Base-by-base conservation (phyloP, 1,140 invertebrate species). In the Chrysomallon squamiferum region DNA sequence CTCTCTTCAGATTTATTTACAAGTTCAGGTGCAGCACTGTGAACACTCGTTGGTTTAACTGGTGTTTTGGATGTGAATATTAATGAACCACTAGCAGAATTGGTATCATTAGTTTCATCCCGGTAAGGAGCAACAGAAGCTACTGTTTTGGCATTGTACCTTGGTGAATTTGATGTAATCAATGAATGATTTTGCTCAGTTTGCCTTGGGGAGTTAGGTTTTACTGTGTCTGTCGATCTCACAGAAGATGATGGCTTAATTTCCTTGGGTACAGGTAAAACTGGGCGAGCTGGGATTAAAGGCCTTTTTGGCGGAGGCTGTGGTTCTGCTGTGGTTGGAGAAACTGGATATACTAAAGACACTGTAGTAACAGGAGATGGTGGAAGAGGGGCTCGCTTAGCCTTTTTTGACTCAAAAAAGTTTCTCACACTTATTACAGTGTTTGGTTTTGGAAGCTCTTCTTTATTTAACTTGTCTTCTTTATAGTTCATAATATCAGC, bases 361-460 rank as follows among this genome's bases (percentile, higher is more conserved):
- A 38, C 35, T 15, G 35, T 38, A 15, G 6, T 38, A 38, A 38
- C 35, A 7, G 35, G 35, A 38, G 35, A 38, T 59, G 54, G 58
- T 15, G 15, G 54, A 30, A 27, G 68, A 60, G n/a, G 68, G 65
- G 30, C 9, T 22, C 15, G 27, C n/a, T 22, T 54, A 15, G 50
- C 13, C 50, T 54, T 54, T 54, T 38, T 38, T 18, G 68, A 69
- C 64, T 83, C 81, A 74, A 83, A 83, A 38, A 80, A 67, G 54
- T 61, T 71, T 25, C 79, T 66, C 56, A 77, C 72, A 25, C 68
- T 70, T 29, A 73, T 72, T 18, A 83, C 81, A 54, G 75, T 81
- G 54, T 81, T 81, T 32, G 74, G 76, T 61, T 81, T 80, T 9
- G 79, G 76, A 50, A 80, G 64, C 68, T 81, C 79, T 71, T 76